These are phyloP conservation scores for Polydrusus pterygomalis DNA, from an alignment of 2,888 invertebrate species.

Conservation along the genomic window DNA sequence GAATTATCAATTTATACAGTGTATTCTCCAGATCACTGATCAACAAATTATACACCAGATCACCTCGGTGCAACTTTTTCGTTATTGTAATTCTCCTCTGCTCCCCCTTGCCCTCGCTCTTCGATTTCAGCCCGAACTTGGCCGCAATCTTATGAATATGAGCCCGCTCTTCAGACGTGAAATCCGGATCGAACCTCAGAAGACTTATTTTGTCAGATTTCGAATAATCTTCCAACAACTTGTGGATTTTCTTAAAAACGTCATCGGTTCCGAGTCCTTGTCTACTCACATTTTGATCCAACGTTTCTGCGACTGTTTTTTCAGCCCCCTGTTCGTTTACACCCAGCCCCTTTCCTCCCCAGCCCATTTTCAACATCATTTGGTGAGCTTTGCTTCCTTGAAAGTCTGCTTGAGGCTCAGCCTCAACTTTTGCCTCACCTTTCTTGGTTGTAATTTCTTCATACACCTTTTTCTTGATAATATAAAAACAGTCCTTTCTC, in stretches of 20 bases:
- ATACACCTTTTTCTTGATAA: slow-evolving; percentile 60
- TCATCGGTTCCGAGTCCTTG: slow-evolving; percentile 60
- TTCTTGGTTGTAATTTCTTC: slow-evolving; percentile 60
- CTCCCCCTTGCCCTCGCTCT: slow-evolving; percentile 63
- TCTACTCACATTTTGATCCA: slow-evolving; percentile 61
- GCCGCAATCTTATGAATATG: slow-evolving; percentile 63
- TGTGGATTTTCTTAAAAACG: slow-evolving; percentile 61
- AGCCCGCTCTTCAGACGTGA: slow-evolving; percentile 63
- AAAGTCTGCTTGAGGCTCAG: slow-evolving; percentile 41
- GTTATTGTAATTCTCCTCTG: slow-evolving; percentile 62
- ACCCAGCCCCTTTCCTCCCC: slow-evolving; percentile 64
- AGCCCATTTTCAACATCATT: slow-evolving; percentile 66
- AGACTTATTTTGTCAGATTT: slow-evolving; percentile 60
- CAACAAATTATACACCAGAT: slow-evolving; percentile 61
- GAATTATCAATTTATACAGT: slow-evolving; percentile 60
- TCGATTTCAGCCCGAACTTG: slow-evolving; percentile 61
- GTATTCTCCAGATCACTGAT: slow-evolving; percentile 59
- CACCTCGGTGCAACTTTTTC: slow-evolving; percentile 61
- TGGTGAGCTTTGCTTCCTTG: slow-evolving; percentile 62
- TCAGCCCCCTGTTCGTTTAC: slow-evolving; percentile 62
- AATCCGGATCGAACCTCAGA: slow-evolving; percentile 62
- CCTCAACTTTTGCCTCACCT: slow-evolving; percentile 41
- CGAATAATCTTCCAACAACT: slow-evolving; percentile 61
- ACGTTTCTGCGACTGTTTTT: slow-evolving; percentile 61
- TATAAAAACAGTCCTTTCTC: slow-evolving; percentile 61